Percentiles rank a stretch among this genome's conserved stretches.
These are phyloP conservation scores for Incurvaria masculella DNA, from an alignment of 2,888 invertebrate genomes.

Conservation along the genomic window DNA sequence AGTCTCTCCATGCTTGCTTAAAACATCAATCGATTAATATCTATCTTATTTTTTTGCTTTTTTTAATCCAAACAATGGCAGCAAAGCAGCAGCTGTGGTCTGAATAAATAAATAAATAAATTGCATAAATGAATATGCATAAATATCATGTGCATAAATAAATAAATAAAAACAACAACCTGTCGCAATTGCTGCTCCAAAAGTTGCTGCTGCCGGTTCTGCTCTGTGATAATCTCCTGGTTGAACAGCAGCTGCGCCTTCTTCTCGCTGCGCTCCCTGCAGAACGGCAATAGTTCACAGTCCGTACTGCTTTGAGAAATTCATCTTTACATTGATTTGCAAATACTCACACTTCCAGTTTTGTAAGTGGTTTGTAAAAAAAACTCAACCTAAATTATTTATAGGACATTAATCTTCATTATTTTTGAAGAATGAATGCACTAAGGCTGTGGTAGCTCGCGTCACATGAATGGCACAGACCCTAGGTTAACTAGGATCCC, in stretches of 20 bases:
- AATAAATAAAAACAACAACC: too few relatives aligned
- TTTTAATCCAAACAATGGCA: too few relatives aligned
- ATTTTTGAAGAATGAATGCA: background rate
- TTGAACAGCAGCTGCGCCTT: slow-evolving; percentile 60
- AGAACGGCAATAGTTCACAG: slow-evolving; percentile 14
- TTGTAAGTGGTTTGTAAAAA: background rate
- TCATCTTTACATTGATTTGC: background rate
- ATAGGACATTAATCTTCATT: background rate
- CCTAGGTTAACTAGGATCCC: background rate
- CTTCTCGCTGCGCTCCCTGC: slow-evolving; percentile 59
- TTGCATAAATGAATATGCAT: too few relatives aligned
- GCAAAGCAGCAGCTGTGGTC: too few relatives aligned
- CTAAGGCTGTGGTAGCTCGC: too few relatives aligned
- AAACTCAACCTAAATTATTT: background rate
- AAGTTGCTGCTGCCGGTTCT: slow-evolving; percentile 48
- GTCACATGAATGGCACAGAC: slow-evolving; percentile 1
- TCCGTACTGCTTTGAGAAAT: background rate
- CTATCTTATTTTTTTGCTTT: too few relatives aligned
- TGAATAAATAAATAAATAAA: too few relatives aligned
- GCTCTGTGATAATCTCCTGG: slow-evolving; percentile 56
- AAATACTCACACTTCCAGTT: background rate
- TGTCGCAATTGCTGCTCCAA: slow-evolving; percentile 43
- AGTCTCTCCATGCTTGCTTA: too few relatives aligned
- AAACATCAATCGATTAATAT: too few relatives aligned
- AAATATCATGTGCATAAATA: too few relatives aligned